Percentiles rank a stretch among this genome's conserved stretches.
Conservation (phyloP, 1,140 invertebrate genomes). For the Calliphora vicina region DNA sequence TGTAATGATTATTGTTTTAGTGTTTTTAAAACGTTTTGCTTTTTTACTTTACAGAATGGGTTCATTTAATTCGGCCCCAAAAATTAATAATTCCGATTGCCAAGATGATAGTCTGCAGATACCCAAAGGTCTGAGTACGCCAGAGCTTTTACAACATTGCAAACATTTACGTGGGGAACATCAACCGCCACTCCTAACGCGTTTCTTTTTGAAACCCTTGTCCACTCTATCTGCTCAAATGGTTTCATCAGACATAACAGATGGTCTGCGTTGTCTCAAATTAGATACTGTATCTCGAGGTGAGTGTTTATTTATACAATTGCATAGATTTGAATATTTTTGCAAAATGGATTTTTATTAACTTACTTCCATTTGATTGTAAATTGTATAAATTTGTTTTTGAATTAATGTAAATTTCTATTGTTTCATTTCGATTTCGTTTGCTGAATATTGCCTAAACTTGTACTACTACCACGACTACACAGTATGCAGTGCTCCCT, state of each 20-base stretch:
- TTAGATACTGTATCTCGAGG: slow-evolving; percentile 64
- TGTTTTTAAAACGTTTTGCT: neutral
- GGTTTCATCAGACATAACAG: slow-evolving; percentile 50
- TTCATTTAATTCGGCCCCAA: slow-evolving; percentile 75
- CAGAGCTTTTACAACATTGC: slow-evolving; percentile 67
- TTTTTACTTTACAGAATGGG: slow-evolving; percentile 71
- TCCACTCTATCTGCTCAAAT: neutral
- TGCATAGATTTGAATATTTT: neutral
- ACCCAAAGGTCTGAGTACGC: slow-evolving; percentile 64
- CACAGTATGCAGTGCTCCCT: slow-evolving; percentile 63
- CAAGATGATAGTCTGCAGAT: slow-evolving; percentile 71
- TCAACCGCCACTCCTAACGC: slow-evolving; percentile 51
- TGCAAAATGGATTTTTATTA: neutral
- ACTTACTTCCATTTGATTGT: neutral
- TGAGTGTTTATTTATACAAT: slow-evolving; percentile 38
- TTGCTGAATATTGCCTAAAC: too few species aligned
- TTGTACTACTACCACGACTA: neutral
- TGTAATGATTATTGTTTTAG: neutral
- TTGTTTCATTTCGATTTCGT: neutral
- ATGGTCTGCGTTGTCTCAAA: slow-evolving; percentile 63
- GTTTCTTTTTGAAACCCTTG: slow-evolving; percentile 52
- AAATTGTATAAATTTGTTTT: neutral
- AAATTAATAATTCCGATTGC: slow-evolving; percentile 71
- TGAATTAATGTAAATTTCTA: slow-evolving; percentile 10
- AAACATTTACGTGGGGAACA: slow-evolving; percentile 54